Conservation (phyloP, 35 echinoderm and acorn worm species). For the Hemicentrotus pulcherrimus region DNA sequence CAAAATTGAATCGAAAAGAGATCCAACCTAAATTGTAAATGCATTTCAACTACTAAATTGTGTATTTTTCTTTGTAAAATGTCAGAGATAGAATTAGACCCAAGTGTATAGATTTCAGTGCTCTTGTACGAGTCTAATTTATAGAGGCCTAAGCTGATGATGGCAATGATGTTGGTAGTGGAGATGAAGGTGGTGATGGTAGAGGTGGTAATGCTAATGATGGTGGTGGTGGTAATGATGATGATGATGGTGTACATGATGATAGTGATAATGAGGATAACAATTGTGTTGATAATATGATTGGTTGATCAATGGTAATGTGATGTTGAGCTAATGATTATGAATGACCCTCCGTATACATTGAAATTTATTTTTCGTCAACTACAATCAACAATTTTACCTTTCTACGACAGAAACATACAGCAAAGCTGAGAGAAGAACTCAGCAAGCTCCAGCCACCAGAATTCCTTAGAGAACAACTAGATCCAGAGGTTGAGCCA, state of each 20-base stretch:
- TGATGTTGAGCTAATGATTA: too few species aligned
- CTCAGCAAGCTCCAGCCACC: slow-evolving; percentile 83
- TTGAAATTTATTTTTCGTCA: neutral
- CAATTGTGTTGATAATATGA: neutral
- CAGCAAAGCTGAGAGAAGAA: slow-evolving; percentile 88
- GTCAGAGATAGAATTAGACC: neutral
- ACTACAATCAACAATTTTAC: neutral
- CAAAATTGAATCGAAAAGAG: neutral
- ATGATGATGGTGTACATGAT: neutral
- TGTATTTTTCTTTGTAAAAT: neutral
- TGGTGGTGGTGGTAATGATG: neutral
- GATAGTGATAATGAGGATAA: neutral
- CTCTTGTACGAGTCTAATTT: neutral
- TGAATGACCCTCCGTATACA: neutral
- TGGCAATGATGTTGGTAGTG: too few species aligned
- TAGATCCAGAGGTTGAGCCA: neutral
- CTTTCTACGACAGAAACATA: slow-evolving; percentile 80
- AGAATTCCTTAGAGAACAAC: slow-evolving; percentile 53
- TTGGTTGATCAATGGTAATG: too few species aligned
- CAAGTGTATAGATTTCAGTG: neutral
- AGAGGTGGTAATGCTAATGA: neutral
- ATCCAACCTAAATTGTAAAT: neutral
- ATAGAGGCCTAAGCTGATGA: neutral
- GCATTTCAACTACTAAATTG: neutral
- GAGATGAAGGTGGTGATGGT: too few species aligned